Base-by-base conservation (phyloP, 2,888 invertebrate genomes). In the Drosophila parthenogenetica region DNA sequence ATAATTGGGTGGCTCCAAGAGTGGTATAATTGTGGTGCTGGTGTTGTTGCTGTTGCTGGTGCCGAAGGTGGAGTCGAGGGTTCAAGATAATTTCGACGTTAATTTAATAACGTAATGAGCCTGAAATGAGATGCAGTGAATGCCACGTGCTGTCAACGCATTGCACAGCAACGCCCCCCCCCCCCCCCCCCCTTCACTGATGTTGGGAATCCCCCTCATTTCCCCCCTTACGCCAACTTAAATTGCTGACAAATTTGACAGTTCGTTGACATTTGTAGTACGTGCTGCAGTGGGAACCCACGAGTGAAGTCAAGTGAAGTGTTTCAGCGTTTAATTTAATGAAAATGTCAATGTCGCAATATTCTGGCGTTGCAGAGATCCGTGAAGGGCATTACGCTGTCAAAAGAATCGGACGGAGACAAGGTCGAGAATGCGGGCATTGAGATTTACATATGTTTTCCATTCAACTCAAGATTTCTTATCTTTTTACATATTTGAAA, bases 271-370 rank as follows among this genome's bases (percentile, higher is more conserved):
- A 81, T 77, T 40, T 67, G 67, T 32, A 45, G 72, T 61, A 73
- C 60, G 65, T 72, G 66, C 51, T 57, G 32, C 46, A 37, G 39
- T 19, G n/a, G n/a, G 40, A 54, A 29, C n/a, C 13, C 43, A 43
- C 14, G 19, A 45, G 37, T 37, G 8, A 25, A 13, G 8, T 16
- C 22, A 45, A 45, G 55, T 37, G 45, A 55, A 45, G 55, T 45
- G 57, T 50, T 51, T 32, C 35, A 48, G 58, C 67, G 60, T 59
- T 62, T 60, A 40, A 60, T 59, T 79, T 72, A 76, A 79, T 77
- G 75, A 67, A 78, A 79, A 79, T 81, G 76, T 79, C 81, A 79
- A 79, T 79, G 79, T 69, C 81, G 69, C 79, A 78, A 75, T 81
- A 55, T 67, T 29, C 35, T 35, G 35, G 13, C 14, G 54, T 59